Conservation (phyloP, 1,140 invertebrate genomes). For the Zaprionus ghesquierei region DNA sequence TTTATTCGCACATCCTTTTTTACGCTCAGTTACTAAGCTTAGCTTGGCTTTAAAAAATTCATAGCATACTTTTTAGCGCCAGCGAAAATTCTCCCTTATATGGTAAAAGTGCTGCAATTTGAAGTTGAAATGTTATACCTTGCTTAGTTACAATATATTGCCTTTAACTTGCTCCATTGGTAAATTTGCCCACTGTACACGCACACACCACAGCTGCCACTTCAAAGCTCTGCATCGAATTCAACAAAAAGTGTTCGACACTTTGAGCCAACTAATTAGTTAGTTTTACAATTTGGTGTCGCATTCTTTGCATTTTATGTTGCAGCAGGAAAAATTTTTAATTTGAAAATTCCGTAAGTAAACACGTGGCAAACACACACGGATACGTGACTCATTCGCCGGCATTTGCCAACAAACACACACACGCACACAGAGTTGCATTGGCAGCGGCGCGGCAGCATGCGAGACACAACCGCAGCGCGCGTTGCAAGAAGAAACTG, state of each 20-base stretch:
- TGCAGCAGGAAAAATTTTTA: conserved; percentile 27
- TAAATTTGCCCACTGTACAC: too few relatives aligned
- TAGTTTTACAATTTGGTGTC: background rate
- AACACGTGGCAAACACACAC: conserved; percentile 45
- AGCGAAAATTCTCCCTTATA: background rate
- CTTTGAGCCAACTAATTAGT: conserved; percentile 26
- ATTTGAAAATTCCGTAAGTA: conserved; percentile 48
- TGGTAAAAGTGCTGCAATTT: background rate
- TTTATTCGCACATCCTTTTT: too few relatives aligned
- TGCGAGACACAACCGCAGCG: conserved; percentile 39
- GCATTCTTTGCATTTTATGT: conserved; percentile 12
- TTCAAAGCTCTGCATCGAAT: background rate
- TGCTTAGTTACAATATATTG: too few relatives aligned
- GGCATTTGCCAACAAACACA: background rate
- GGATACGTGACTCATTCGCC: conserved; percentile 16
- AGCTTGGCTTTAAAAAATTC: too few relatives aligned
- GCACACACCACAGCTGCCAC: background rate
- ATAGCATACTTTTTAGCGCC: background rate
- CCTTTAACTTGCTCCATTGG: too few relatives aligned
- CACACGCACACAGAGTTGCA: conserved; percentile 5
- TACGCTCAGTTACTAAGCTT: too few relatives aligned
- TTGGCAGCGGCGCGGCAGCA: conserved; percentile 2
- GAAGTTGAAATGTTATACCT: background rate
- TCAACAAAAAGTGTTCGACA: background rate
- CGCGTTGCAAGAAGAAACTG: conserved; percentile 66